These are phyloP conservation scores for Stercorarius parasiticus DNA, from an alignment of 2,113 vertebrate genomes.

Conservation along the genomic window DNA sequence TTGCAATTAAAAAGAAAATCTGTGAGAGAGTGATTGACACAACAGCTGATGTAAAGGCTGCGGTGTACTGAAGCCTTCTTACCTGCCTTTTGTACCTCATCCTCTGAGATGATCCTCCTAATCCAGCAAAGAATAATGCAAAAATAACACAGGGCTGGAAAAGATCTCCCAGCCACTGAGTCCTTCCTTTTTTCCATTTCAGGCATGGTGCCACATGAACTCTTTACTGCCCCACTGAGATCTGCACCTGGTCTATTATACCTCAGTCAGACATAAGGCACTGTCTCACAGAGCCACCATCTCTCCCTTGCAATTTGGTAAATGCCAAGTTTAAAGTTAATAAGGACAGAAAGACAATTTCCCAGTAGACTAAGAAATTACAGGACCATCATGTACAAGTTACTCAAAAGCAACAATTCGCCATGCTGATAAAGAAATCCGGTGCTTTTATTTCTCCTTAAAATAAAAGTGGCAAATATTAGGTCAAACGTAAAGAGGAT, in stretches of 20 bases:
- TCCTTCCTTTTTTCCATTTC: background rate
- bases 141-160: background rate
- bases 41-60: background rate
- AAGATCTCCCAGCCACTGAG: background rate
- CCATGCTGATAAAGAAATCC: background rate
- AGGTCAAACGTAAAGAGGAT: background rate
- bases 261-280: accelerated
- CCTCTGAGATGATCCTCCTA: background rate
- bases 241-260: background rate
- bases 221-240: background rate
- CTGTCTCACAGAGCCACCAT: background rate
- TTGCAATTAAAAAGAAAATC: background rate
- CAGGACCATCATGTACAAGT: background rate
- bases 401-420: background rate
- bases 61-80: background rate
- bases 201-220: background rate
- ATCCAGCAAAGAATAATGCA: background rate
- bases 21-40: background rate
- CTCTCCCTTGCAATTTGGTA: background rate
- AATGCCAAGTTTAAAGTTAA: background rate
- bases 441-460: background rate
- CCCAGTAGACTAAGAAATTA: background rate
- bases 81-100: background rate
- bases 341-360: background rate
- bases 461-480: background rate